Base-by-base conservation (phyloP, 64 coral and sea anemone species). In the Orbicella faveolata region DNA sequence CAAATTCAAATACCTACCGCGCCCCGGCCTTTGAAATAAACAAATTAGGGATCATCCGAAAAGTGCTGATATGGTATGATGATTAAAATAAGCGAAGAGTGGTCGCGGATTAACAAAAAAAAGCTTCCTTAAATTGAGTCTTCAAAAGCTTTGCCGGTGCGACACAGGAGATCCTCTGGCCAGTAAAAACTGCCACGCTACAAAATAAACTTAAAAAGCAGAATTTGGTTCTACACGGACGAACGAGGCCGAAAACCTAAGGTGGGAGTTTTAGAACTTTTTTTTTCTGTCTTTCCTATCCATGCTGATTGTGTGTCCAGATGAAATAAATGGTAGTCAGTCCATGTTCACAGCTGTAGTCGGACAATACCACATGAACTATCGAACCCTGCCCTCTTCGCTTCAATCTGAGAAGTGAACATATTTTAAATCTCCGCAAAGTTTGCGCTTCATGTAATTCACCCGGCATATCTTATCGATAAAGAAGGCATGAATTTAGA, bases 41-140 rank as follows among this genome's bases (percentile, higher is more conserved):
- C 82, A 85, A 85, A 85, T 85, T 85, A 85, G 73, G 53, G 82
- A 85, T 85, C 34, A 85, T 85, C 37, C 82, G 13, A 48, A 68
- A 59, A 85, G 64, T n/a, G 13, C 65, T 85, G 82, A 85, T 85
- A 85, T 30, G 20, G 23, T 37, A 21, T 33, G 65, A 85, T 85
- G 70, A 85, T 72, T 85, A 72, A 52, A 37, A 85, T 85, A 72
- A 52, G 62, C 41, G 34, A 85, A 44, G 39, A 73, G 82, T 66
- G 21, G 36, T 72, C 20, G 26, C 51, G n/a, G 13, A 85, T 35
- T 85, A 84, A 63, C 37, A 83, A 66, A 72, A 85, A 70, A 85
- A 66, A 52, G 48, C 82, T 73, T 85, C 64, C 63, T 73, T 25
- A 85, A 85, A 73, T 72, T 52, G 20, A 53, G 64, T 85, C 72